Base-by-base conservation (phyloP, 2,797 vertebrate species). In the Paguma larvata region DNA sequence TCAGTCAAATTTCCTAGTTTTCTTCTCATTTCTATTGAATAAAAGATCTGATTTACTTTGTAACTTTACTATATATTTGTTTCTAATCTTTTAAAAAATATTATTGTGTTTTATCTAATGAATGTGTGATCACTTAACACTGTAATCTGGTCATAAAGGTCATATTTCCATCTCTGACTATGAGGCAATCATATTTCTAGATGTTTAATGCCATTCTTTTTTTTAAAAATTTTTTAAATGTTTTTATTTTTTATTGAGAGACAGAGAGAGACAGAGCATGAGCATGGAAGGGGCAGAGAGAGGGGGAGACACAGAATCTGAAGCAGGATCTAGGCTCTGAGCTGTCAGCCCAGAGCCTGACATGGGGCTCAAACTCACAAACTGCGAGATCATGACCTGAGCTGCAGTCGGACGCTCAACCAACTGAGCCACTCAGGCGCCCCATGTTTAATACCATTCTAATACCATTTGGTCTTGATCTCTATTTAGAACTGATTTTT, bases 11-110 rank as follows among this genome's bases (percentile, higher is more conserved):
- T 84, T 91, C 32, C 94, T 63, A 72, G 41, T 82, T 92, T 73
- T 19, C 44, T 65, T 91, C n/a, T 84, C 90, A 84, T 90, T 94
- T 82, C 32, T 85, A 41, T 93, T 93, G 59, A 89, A 85, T 91
- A 73, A 91, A 91, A 89, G 4, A 75, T 75, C 19, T 48, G 75
- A 48, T 72, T 89, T 56, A 94, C 14, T 93, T 93, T 63, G 25
- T 6, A 89, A 63, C 13, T 85, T 95, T 56, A 27, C 21, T 44
- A 62, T 68, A 27, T 79, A 59, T 73, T 95, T 65, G 16, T 41
- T 93, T 89, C 48, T 85, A 16, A 63, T 75, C 13, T 89, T 94
- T 46, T 59, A 77, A 79, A 95, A 92, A 62, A n/a, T n/a, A 44
- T 25, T 89, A 63, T 75, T 65, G 77, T 53, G 10, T 77, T 65